Base-by-base conservation (phyloP, 2,888 invertebrate species). In the Cerastis rubricosa region DNA sequence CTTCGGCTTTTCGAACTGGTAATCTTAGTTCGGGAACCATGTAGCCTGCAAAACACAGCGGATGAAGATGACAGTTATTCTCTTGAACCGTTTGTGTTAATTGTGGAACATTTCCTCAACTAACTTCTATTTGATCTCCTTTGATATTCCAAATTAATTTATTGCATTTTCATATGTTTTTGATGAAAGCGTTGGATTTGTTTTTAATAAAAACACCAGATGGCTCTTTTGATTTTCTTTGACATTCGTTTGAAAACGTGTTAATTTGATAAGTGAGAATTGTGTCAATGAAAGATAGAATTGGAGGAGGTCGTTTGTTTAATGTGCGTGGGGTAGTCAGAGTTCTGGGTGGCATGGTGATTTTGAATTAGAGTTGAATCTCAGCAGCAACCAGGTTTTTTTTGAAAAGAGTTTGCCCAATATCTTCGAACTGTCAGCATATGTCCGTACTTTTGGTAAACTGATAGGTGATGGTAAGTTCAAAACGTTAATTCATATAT, bases 101-200 rank as follows among this genome's bases (percentile, higher is more conserved):
- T 78, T 65, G 80, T 70, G 45, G 59, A 76, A 87, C 90, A 89
- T 89, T 87, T 89, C 90, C 90, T 85, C 87, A 68, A 82, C 80
- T 75, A 63, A 64, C 64, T 35, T 67, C 70, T 64, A 85, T 90
- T 89, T 90, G 88, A 88, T 89, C 87, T 87, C 82, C 91, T 91
- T 92, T 91, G 92, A 92, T 92, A 89, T 86, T 59, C 61, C 71
- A 83, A 83, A 87, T 87, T 85, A 89, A 90, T 89, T 90, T 90
- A 90, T 85, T 80, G 64, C 80, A 70, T 80, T 86, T 91, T 90
- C 89, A 91, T 87, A 88, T 84, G 81, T 85, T 87, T 88, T 85
- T 86, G 88, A 84, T 88, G 89, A 86, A 88, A 88, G 88, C 77
- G 57, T 68, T 68, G 76, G 64, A 85, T 83, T 81, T 84, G 84